Evolutionary conservation across 2,113 vertebrate genomes (phyloP).

Genomic region (Hyperopisus bebe): DNA sequence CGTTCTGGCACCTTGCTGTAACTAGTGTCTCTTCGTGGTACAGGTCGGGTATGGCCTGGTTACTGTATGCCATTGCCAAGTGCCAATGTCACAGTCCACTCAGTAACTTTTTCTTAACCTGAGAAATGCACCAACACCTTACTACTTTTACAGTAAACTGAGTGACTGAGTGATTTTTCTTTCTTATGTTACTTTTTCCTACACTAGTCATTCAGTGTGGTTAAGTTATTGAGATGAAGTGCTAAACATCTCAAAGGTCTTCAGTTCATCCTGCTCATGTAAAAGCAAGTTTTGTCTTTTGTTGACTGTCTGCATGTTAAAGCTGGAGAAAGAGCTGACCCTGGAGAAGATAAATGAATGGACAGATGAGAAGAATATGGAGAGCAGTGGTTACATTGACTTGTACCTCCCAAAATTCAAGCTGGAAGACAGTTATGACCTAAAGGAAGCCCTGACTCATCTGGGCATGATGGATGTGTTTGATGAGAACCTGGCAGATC

Average conservation of each 20-base stretch:
- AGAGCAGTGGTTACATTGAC: conserved; percentile 43
- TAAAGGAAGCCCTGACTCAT: conserved; percentile 54
- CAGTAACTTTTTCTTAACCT: not conserved
- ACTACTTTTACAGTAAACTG: not conserved
- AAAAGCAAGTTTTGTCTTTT: not conserved
- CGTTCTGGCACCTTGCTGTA: not conserved
- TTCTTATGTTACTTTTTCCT: not conserved
- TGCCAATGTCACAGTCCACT: not conserved
- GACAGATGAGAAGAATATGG: conserved; percentile 66
- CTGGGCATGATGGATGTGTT: conserved; percentile 77
- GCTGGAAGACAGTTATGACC: conserved; percentile 72
- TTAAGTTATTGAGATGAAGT: not conserved
- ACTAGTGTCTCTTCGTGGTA: not conserved
- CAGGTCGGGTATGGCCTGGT: not conserved
- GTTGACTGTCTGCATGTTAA: conserved; percentile 13
- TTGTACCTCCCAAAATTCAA: conserved; percentile 78
- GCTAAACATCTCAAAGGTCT: not conserved
- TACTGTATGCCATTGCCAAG: not conserved
- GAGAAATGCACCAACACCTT: not conserved
- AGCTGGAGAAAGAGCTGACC: conserved; percentile 76
- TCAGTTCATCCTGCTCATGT: too few species aligned
- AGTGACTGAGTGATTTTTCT: not conserved
- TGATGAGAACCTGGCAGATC: not conserved
- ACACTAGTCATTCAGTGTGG: not conserved
- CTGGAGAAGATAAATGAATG: conserved; percentile 72